Conservation (phyloP, 2,888 invertebrate species). For the Kuschelorhynchus macadamiae region DNA sequence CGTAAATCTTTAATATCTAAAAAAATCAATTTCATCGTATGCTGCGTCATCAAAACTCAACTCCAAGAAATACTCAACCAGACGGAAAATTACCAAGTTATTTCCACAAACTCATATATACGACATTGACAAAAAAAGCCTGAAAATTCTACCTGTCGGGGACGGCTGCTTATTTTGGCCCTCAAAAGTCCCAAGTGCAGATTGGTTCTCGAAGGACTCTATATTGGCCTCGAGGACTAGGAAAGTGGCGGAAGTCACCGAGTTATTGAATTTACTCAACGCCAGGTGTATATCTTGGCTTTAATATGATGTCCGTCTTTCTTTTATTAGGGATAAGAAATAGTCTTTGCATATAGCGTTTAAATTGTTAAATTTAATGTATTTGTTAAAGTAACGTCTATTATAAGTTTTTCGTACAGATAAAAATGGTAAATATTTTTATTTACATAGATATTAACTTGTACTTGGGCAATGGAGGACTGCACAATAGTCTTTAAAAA, state of each 20-base stretch:
- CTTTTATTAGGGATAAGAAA: background rate
- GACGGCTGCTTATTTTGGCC: conserved; percentile 43
- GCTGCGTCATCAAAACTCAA: too few species aligned
- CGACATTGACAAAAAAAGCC: conserved; percentile 35
- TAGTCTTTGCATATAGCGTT: too few species aligned
- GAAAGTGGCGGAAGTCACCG: conserved; percentile 30
- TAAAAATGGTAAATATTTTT: too few species aligned
- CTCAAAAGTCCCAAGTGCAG: conserved; percentile 39
- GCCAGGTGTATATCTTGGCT: conserved; percentile 34
- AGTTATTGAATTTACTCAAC: conserved; percentile 43
- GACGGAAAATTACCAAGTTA: conserved; percentile 36
- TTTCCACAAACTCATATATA: conserved; percentile 19
- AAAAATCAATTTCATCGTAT: too few species aligned
- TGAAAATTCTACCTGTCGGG: conserved; percentile 32
- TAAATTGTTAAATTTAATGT: too few species aligned
- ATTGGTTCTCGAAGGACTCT: conserved; percentile 41
- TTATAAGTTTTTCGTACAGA: too few species aligned
- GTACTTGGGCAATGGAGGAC: too few species aligned
- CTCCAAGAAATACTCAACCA: conserved; percentile 8
- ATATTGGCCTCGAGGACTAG: conserved; percentile 31
- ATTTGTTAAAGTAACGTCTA: too few species aligned
- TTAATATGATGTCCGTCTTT: background rate
- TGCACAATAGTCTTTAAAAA: too few species aligned
- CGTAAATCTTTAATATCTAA: too few species aligned
- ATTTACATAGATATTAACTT: too few species aligned